Evolutionary conservation across 2,888 invertebrate genomes (phyloP).

Genomic region (Apamea anceps): DNA sequence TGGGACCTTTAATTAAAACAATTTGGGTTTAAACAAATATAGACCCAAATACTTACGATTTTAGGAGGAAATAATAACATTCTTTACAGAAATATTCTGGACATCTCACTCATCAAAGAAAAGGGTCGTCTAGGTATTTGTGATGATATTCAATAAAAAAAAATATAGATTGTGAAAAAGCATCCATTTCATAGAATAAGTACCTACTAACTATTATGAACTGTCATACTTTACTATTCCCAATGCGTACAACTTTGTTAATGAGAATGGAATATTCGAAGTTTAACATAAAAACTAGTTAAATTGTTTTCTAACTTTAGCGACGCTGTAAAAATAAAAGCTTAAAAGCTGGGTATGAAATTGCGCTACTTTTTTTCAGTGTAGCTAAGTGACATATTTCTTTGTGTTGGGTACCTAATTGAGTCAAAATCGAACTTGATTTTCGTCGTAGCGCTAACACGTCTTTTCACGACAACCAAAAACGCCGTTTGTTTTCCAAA

Average conservation of each 20-base stretch:
- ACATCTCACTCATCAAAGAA: slow-evolving; percentile 32
- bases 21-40: slow-evolving; percentile 36
- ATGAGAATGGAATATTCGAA: slow-evolving; percentile 37
- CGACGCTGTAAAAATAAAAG: slow-evolving; percentile 4
- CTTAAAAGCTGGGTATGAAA: background rate
- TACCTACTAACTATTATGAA: background rate
- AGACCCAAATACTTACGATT: slow-evolving; percentile 27
- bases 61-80: slow-evolving; percentile 25
- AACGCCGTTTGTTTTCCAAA: slow-evolving; percentile 12
- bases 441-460: background rate
- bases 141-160: background rate
- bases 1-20: slow-evolving; percentile 53
- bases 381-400: background rate
- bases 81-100: slow-evolving; percentile 25
- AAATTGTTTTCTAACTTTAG: slow-evolving; percentile 13
- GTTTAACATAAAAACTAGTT: slow-evolving; percentile 36
- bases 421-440: background rate
- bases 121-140: slow-evolving; percentile 23
- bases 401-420: background rate
- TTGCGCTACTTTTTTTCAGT: background rate
- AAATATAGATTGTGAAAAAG: background rate
- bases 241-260: slow-evolving; percentile 14
- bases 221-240: slow-evolving; percentile 11
- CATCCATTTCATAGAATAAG: background rate
- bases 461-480: background rate